Evolutionary conservation across 2,888 invertebrate genomes (phyloP).

Genomic region (Oscheius sp.): DNA sequence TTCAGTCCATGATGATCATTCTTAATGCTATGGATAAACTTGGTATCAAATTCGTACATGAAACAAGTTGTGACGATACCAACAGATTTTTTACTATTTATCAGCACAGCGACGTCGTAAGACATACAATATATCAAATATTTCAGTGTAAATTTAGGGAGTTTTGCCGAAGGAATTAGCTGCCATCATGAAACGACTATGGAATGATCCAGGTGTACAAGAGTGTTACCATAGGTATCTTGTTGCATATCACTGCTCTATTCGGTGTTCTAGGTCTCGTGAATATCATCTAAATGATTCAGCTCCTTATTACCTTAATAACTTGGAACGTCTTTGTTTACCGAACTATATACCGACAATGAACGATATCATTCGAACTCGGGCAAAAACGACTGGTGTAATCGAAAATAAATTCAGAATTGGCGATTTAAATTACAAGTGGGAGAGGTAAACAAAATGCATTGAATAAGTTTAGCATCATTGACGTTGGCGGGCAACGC

Average conservation of each 20-base stretch:
- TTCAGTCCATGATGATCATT: constrained; percentile 1
- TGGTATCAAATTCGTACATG: background rate
- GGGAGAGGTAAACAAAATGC: background rate
- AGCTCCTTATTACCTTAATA: constrained; percentile 43
- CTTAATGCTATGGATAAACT: constrained; percentile 12
- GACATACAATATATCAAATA: background rate
- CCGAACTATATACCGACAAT: constrained; percentile 44
- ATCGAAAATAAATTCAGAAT: constrained; percentile 39
- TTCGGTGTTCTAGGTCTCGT: constrained; percentile 34
- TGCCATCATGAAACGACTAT: constrained; percentile 40
- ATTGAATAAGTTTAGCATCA: constrained; percentile 32
- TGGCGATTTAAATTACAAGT: constrained; percentile 32
- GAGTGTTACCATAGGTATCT: constrained; percentile 33
- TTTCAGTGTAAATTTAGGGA: constrained; percentile 28
- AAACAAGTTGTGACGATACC: background rate
- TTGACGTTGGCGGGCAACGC: constrained; percentile 48
- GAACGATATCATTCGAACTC: constrained; percentile 43
- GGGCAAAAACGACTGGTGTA: constrained; percentile 46
- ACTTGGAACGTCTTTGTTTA: constrained; percentile 42
- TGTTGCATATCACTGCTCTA: background rate
- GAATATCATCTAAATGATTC: constrained; percentile 50
- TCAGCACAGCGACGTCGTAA: background rate
- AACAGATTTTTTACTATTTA: background rate
- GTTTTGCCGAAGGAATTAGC: constrained; percentile 40
- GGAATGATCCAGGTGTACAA: constrained; percentile 41